phyloP scores from a whole-genome alignment of 2,113 vertebrate genomes.

The Heterotilapia buettikoferi region DNA sequence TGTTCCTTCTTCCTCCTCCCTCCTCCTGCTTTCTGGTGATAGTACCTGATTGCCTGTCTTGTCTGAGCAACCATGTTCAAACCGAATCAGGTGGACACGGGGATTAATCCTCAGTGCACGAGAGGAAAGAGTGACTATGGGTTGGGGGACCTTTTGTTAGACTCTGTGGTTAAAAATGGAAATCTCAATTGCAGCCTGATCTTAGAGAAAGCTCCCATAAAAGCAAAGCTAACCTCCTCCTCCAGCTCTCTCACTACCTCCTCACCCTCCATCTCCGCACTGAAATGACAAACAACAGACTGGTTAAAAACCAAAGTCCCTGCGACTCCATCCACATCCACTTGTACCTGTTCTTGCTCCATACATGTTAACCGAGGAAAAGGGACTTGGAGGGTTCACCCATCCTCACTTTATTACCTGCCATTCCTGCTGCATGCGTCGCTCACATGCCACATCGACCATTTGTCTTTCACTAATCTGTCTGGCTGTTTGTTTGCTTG shows the following conservation, averaged over 20 bases:
- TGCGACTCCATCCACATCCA: not conserved
- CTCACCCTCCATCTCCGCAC: conserved; percentile 14
- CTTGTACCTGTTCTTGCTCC: not conserved
- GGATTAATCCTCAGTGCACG: not conserved
- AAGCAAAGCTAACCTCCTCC: conserved; percentile 39
- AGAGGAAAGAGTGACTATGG: conserved; percentile 5
- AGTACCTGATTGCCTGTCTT: conserved; percentile 99
- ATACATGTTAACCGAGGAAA: not conserved
- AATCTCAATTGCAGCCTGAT: conserved; percentile 99
- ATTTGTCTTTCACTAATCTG: conserved; percentile 20
- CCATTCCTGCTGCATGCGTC: conserved; percentile 65
- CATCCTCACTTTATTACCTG: conserved; percentile 30
- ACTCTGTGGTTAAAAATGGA: conserved; percentile 71
- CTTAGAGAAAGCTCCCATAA: conserved; percentile 76
- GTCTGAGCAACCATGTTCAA: conserved; percentile 82
- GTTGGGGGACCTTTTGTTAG: not conserved
- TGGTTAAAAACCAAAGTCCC: not conserved
- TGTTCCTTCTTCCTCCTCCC: conserved; percentile 32
- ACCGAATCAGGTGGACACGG: conserved; percentile 12
- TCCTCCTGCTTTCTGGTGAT: conserved; percentile 89
- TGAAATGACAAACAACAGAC: not conserved
- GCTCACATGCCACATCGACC: conserved; percentile 48
- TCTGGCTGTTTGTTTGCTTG: conserved; percentile 16
- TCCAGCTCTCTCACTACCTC: not conserved
- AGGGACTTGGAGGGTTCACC: not conserved